Percentiles rank a stretch among this genome's conserved stretches.
Conservation (phyloP, 1,140 invertebrate genomes). For the Diuraphis noxia region DNA sequence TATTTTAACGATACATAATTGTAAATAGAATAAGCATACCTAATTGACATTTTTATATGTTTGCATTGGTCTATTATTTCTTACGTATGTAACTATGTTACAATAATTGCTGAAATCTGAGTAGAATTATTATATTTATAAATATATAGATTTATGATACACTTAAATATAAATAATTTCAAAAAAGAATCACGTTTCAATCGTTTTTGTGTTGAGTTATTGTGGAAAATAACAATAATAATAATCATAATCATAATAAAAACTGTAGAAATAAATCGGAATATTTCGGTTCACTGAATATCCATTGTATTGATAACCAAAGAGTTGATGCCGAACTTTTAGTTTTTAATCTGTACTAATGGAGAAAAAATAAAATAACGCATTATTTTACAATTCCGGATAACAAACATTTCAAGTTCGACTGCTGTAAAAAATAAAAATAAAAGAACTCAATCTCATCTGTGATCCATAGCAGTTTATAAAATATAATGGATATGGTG, state of each 20-base stretch:
- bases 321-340: not conserved
- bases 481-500: not conserved
- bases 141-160: not conserved
- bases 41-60: not conserved
- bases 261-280: not conserved
- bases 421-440: not conserved
- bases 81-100: not conserved
- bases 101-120: not conserved
- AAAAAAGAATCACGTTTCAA: not conserved
- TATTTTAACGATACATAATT: not conserved
- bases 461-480: not conserved
- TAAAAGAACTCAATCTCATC: not conserved
- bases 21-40: not conserved
- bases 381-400: not conserved
- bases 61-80: not conserved
- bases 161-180: not conserved
- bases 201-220: not conserved
- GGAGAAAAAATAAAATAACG: not conserved
- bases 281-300: slow-evolving; percentile 8
- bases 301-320: not conserved
- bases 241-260: not conserved
- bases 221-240: not conserved
- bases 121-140: not conserved
- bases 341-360: slow-evolving; percentile 10
- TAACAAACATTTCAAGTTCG: not conserved